phyloP scores from a whole-genome alignment of 2,888 invertebrate species.

The Drosophila mettleri region DNA sequence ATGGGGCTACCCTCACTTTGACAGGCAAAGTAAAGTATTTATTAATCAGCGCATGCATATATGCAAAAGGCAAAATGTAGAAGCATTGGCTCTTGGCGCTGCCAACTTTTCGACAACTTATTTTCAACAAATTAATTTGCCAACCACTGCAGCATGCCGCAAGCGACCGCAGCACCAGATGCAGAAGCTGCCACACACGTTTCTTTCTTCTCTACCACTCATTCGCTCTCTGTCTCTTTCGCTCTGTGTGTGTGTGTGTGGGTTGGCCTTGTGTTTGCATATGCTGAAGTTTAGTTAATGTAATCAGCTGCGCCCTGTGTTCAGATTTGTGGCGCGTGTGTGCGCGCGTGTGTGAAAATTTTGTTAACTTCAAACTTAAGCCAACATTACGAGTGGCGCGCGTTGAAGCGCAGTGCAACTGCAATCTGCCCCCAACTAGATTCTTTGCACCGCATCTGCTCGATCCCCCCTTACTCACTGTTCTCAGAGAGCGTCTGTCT shows the following conservation, averaged over 20 bases:
- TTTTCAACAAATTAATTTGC: conserved; percentile 82
- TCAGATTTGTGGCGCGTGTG: conserved; percentile 39
- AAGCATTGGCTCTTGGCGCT: conserved; percentile 24
- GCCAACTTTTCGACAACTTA: conserved; percentile 78
- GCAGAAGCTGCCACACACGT: conserved; percentile 11
- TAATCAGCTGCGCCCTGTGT: conserved; percentile 79
- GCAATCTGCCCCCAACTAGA: conserved; percentile 9
- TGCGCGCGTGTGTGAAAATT: conserved; percentile 64
- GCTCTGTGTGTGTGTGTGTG: neutral
- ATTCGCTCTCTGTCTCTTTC: neutral
- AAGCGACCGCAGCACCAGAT: conserved; percentile 29
- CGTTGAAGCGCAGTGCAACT: conserved; percentile 47
- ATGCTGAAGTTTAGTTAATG: conserved; percentile 82
- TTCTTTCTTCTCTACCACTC: neutral
- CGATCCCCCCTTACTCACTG: conserved; percentile 4
- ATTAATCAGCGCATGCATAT: conserved; percentile 53
- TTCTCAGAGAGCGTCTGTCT: neutral
- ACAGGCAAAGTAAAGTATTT: conserved; percentile 41
- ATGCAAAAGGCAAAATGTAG: conserved; percentile 17
- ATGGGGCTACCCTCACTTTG: neutral
- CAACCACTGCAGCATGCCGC: conserved; percentile 50
- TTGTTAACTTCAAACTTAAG: conserved; percentile 76
- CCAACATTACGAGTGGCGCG: conserved; percentile 64
- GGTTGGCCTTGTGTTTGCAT: conserved; percentile 43
- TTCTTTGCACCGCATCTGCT: neutral